phyloP scores from a whole-genome alignment of 1,140 invertebrate genomes.

The Zaprionus davidi region DNA sequence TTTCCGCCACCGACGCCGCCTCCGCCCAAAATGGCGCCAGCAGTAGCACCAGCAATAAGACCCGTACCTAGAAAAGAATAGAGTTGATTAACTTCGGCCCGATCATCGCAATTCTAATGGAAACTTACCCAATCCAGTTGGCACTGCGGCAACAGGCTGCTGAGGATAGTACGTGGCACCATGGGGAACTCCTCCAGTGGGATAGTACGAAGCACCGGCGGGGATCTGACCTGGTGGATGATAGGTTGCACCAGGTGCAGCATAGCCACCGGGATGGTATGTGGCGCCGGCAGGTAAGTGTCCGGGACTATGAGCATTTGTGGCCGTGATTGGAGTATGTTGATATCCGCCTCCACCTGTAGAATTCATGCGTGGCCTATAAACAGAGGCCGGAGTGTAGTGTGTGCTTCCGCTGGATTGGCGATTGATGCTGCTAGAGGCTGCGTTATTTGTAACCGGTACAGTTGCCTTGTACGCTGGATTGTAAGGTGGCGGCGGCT shows the following conservation, averaged over 20 bases:
- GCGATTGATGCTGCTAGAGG: conserved; percentile 44
- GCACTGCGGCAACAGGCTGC: conserved; percentile 45
- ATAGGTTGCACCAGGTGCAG: conserved; percentile 59
- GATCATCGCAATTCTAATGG: background rate
- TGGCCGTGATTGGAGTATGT: conserved; percentile 66
- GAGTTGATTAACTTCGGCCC: background rate
- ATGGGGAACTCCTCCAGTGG: conserved; percentile 53
- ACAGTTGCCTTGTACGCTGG: conserved; percentile 60
- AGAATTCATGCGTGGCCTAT: conserved; percentile 62
- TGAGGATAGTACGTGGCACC: conserved; percentile 74
- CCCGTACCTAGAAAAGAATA: conserved; percentile 59
- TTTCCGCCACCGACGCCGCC: conserved; percentile 22
- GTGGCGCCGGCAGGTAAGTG: conserved; percentile 54
- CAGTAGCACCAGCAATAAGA: conserved; percentile 71
- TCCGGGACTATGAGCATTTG: conserved; percentile 62
- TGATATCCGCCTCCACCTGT: conserved; percentile 61
- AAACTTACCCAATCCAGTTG: conserved; percentile 72
- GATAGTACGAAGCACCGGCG: conserved; percentile 61
- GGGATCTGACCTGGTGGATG: conserved; percentile 58
- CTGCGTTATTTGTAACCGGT: conserved; percentile 57
- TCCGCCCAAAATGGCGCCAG: conserved; percentile 65
- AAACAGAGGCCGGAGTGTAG: conserved; percentile 51
- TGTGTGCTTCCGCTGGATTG: conserved; percentile 28
- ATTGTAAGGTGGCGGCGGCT: conserved; percentile 75
- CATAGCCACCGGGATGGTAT: conserved; percentile 58